Evolutionary conservation across 92 coral and sea anemone genomes (phyloP).

Genomic region (Phymanthus crucifer): DNA sequence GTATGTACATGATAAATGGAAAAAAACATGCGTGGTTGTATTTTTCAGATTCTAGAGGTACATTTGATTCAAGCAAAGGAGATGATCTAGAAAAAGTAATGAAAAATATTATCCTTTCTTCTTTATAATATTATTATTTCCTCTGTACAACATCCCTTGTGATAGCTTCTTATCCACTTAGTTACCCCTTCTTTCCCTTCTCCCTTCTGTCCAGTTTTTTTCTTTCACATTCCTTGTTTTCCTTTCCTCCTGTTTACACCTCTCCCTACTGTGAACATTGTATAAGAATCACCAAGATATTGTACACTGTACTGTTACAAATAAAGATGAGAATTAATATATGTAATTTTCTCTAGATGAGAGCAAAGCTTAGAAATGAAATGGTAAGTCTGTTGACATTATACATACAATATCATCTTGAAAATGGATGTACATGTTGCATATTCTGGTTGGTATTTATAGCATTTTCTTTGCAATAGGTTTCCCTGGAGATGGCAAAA

Average conservation of each 20-base stretch:
- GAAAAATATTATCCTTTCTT: neutral
- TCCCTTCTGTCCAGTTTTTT: neutral
- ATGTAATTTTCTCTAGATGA: slow-evolving; percentile 57
- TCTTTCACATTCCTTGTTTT: neutral
- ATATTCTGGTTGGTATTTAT: neutral
- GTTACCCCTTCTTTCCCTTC: neutral
- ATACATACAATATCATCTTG: neutral
- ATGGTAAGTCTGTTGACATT: slow-evolving; percentile 61
- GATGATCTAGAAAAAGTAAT: slow-evolving; percentile 74
- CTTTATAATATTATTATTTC: neutral
- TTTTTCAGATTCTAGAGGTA: slow-evolving; percentile 69
- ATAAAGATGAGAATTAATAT: neutral
- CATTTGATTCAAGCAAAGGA: slow-evolving; percentile 65
- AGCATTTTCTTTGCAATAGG: slow-evolving; percentile 46
- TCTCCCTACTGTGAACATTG: neutral
- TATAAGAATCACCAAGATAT: neutral
- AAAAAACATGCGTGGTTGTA: neutral
- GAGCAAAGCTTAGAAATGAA: slow-evolving; percentile 76
- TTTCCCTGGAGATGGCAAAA: slow-evolving; percentile 78
- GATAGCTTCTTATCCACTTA: neutral
- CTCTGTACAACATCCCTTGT: neutral
- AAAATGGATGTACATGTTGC: neutral
- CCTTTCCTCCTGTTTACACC: neutral
- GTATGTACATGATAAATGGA: neutral
- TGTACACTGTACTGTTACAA: neutral